Conservation (phyloP, 2,113 vertebrate species). For the Psettodes erumei region DNA sequence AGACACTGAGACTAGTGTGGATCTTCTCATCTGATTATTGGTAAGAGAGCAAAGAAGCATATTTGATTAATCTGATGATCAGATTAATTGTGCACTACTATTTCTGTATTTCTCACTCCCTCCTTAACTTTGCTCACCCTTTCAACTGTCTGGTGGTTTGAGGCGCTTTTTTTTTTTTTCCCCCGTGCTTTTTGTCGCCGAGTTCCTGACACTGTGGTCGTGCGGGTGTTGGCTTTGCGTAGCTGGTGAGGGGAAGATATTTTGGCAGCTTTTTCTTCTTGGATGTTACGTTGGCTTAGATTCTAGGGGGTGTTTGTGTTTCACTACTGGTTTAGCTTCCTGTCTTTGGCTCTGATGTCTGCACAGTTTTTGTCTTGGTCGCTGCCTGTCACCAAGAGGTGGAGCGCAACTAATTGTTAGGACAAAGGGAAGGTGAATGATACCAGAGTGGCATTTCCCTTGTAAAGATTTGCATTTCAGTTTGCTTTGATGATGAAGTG, state of each 20-base stretch:
- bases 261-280: constrained; percentile 26
- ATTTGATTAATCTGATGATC: not conserved
- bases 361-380: not conserved
- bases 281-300: constrained; percentile 21
- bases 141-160: not conserved
- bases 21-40: not conserved
- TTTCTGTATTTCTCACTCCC: not conserved
- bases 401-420: not conserved
- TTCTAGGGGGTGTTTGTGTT: not conserved
- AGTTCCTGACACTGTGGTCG: not conserved
- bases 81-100: not conserved
- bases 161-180: not conserved
- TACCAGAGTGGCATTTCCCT: not conserved
- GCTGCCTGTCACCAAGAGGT: not conserved
- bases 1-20: too few relatives aligned
- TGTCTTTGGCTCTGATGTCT: not conserved
- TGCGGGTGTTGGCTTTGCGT: constrained; percentile 13
- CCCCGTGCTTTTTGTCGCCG: not conserved
- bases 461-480: not conserved
- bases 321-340: not conserved
- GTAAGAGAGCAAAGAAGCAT: not conserved
- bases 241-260: constrained; percentile 2
- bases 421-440: not conserved
- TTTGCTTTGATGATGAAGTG: constrained; percentile 13
- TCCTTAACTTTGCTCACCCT: not conserved